phyloP scores from a whole-genome alignment of 2,888 invertebrate species.

The Alsophila aescularia region DNA sequence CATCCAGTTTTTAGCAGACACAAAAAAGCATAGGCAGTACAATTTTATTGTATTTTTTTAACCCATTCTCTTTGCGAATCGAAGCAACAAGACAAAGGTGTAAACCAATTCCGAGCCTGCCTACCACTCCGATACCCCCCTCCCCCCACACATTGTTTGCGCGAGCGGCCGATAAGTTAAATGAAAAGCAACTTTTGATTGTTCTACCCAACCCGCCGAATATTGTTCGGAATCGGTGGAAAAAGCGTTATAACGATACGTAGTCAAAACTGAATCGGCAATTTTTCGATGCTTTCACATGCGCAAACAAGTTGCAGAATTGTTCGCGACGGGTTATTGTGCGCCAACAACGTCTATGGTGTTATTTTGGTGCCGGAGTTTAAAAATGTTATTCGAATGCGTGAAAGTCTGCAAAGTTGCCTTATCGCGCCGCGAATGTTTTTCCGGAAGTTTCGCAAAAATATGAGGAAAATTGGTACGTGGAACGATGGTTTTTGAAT shows the following conservation, averaged over 20 bases:
- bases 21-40: not conserved
- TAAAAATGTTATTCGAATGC: conserved; percentile 13
- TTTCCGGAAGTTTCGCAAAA: conserved; percentile 7
- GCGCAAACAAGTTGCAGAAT: conserved; percentile 46
- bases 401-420: conserved; percentile 12
- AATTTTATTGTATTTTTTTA: conserved; percentile 28
- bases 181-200: conserved; percentile 73
- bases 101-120: conserved; percentile 60
- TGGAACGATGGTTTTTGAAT: not conserved
- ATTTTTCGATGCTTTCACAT: conserved; percentile 44
- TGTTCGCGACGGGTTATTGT: conserved; percentile 39
- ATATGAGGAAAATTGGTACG: conserved; percentile 5
- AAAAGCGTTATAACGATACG: conserved; percentile 38
- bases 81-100: conserved; percentile 60
- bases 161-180: conserved; percentile 61
- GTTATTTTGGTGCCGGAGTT: conserved; percentile 13
- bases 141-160: conserved; percentile 63
- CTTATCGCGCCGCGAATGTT: conserved; percentile 15
- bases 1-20: not conserved
- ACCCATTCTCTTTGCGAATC: conserved; percentile 25
- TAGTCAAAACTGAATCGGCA: conserved; percentile 45
- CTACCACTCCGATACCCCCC: conserved; percentile 52
- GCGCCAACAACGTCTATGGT: conserved; percentile 1
- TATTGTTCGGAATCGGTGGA: conserved; percentile 43
- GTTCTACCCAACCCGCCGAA: conserved; percentile 47